A percentile compares a stretch with the other conserved stretches of the same genome.
These are phyloP conservation scores for Tupaia chinensis DNA, from an alignment of 2,113 vertebrate species.

Conservation along the genomic window DNA sequence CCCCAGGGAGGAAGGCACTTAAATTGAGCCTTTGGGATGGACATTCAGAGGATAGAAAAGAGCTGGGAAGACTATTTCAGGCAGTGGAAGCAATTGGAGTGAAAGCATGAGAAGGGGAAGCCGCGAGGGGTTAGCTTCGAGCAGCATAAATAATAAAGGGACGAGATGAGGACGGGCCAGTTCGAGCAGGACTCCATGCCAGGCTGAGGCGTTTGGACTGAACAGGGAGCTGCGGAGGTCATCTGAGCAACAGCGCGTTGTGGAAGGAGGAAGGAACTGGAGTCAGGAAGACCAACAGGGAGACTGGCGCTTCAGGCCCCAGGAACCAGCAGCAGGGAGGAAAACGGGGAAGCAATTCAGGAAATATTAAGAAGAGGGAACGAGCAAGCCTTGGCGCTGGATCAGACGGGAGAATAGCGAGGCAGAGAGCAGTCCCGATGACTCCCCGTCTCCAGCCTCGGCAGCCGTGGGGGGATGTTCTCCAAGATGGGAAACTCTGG, in stretches of 20 bases:
- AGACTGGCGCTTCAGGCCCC: neutral
- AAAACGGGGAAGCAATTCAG: conserved; percentile 20
- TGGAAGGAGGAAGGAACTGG: neutral
- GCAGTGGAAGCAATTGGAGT: neutral
- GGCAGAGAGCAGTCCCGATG: neutral
- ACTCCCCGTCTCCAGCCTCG: neutral
- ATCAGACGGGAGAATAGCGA: neutral
- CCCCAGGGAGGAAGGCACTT: neutral
- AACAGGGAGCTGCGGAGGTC: neutral
- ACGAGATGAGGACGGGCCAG: neutral
- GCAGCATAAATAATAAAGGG: neutral
- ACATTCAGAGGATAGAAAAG: neutral
- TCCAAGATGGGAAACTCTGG: fast-evolving
- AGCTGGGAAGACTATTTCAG: neutral
- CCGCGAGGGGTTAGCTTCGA: neutral
- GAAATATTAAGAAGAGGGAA: conserved; percentile 28
- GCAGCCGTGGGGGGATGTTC: neutral
- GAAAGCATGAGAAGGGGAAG: neutral
- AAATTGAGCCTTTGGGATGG: neutral
- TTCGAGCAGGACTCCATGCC: neutral
- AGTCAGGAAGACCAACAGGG: neutral
- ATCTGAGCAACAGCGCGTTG: neutral
- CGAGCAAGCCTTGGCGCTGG: neutral
- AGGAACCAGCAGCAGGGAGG: neutral
- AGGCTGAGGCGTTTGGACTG: neutral